Evolutionary conservation across 2,797 vertebrate genomes (phyloP).

Genomic region (Clarias platycephalus): DNA sequence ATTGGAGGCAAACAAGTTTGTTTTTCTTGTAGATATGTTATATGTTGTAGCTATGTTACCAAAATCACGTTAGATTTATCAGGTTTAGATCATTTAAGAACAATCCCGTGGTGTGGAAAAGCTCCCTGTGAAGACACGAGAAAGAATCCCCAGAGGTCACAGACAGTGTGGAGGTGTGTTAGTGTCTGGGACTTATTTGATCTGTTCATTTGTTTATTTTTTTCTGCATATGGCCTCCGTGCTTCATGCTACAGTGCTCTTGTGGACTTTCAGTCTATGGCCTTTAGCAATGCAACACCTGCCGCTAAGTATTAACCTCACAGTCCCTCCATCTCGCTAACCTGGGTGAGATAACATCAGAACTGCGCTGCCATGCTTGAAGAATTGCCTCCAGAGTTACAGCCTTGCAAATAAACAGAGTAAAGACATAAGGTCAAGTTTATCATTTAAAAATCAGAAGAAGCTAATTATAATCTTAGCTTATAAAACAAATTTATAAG

Average conservation of each 20-base stretch:
- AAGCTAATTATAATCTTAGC: too few relatives aligned
- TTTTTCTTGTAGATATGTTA: background rate
- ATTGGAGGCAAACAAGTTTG: background rate
- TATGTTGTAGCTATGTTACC: too few relatives aligned
- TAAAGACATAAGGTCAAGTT: background rate
- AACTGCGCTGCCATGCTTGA: background rate
- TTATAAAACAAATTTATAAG: too few relatives aligned
- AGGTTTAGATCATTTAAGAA: background rate
- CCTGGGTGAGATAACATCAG: background rate
- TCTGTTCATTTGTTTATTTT: background rate
- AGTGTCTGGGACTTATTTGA: background rate
- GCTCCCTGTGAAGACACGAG: background rate
- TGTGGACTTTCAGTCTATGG: conserved; percentile 8
- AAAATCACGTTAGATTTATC: too few relatives aligned
- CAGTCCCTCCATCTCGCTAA: background rate
- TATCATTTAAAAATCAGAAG: background rate
- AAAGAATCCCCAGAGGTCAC: background rate
- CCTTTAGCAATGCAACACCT: conserved; percentile 24
- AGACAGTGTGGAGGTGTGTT: background rate
- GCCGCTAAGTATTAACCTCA: conserved; percentile 14
- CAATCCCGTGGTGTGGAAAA: background rate
- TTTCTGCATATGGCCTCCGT: background rate
- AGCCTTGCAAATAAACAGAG: background rate
- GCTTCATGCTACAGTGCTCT: background rate
- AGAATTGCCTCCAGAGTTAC: background rate